phyloP scores from a whole-genome alignment of 2,113 vertebrate species.

The Albula glossodonta region DNA sequence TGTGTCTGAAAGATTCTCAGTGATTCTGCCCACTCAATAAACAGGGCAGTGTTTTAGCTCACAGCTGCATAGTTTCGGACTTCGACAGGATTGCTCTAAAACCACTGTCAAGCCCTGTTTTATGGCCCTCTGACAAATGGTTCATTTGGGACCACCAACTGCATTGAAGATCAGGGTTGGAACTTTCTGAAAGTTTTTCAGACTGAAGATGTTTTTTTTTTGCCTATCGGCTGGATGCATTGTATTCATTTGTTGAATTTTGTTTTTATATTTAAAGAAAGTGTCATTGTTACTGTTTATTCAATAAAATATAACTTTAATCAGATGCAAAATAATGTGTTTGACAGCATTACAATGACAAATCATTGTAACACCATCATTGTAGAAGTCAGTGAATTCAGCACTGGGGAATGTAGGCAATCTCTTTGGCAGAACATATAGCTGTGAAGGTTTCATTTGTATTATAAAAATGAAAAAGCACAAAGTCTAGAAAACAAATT shows the following conservation, averaged over 20 bases:
- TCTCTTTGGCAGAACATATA: no score
- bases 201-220: background rate
- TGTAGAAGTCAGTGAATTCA: no score
- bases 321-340: background rate
- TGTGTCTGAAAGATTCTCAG: background rate
- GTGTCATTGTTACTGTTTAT: background rate
- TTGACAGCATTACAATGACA: background rate
- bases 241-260: background rate
- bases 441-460: no score
- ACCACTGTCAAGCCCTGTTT: no score
- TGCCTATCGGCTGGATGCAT: background rate
- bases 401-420: no score
- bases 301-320: background rate
- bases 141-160: no score
- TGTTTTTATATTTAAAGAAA: background rate
- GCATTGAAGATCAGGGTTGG: no score
- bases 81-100: background rate
- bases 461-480: no score
- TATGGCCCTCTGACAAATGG: no score
- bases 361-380: no score
- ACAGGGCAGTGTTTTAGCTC: background rate
- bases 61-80: background rate
- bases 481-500: no score
- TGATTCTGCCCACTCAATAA: background rate
- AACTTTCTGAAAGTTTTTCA: background rate